Evolutionary conservation across 2,113 vertebrate genomes (phyloP).

Genomic region (Amphilophus citrinellus): DNA sequence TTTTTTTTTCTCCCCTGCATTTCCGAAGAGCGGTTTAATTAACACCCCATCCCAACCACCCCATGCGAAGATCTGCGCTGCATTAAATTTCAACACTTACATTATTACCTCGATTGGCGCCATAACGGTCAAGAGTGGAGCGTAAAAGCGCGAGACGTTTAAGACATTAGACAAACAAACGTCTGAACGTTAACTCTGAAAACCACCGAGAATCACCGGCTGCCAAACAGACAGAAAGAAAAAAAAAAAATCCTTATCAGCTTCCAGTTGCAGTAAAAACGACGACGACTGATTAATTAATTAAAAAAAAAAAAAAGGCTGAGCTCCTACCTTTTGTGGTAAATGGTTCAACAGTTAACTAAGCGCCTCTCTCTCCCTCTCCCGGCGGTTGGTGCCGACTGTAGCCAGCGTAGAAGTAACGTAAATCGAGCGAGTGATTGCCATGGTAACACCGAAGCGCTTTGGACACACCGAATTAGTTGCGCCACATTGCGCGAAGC

Average conservation of each 20-base stretch:
- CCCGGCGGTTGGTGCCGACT: conserved; percentile 14
- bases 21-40: neutral
- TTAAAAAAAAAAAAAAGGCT: neutral
- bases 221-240: neutral
- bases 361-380: neutral
- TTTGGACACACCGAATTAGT: conserved; percentile 47
- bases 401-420: conserved; percentile 35
- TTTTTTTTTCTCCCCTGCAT: neutral
- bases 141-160: neutral
- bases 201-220: neutral
- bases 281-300: neutral
- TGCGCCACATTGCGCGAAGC: conserved; percentile 8
- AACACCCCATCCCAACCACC: neutral
- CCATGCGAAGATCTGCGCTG: neutral
- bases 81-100: neutral
- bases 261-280: neutral
- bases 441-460: conserved; percentile 77
- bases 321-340: conserved; percentile 37
- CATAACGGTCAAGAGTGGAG: neutral
- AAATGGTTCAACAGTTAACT: conserved; percentile 5
- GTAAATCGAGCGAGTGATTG: conserved; percentile 71
- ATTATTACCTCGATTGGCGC: neutral
- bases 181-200: neutral
- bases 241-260: neutral
- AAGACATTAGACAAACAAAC: neutral